Base-by-base conservation (phyloP, 2,797 vertebrate genomes). In the Oryzias sinensis region DNA sequence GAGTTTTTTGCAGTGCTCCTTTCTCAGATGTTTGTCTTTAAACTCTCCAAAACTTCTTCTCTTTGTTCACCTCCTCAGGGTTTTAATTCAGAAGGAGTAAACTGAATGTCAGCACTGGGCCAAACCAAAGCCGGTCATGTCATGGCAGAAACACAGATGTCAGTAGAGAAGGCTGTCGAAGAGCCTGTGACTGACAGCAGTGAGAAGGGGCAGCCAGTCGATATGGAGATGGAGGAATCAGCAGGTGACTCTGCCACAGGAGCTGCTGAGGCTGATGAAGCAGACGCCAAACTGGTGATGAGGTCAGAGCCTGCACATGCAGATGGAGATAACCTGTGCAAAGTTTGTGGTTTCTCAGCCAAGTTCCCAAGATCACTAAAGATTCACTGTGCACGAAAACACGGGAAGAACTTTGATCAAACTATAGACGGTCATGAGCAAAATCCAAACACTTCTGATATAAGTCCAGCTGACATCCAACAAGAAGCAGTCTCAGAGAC, bases 291-390 rank as follows among this genome's bases (percentile, higher is more conserved):
- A 25, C 40, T 53, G 4, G 1, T 56, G 8, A 60, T 65, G 54
- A 69, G 14, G 40, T 48, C 43, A 55, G 59, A 63, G 45, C 41
- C 60, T 5, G 20, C 22, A 43, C 22, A 58, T 44, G 48, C 63
- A 58, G 60, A 77, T 14, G 60, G 43, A 16, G 71, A 65, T 37
- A 80, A 66, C 29, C 25, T 72, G 71, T 85, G 88, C 52, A 49
- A 82, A 1, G 45, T 77, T 37, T 91, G 90, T 40, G 70, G 84
- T 65, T 88, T 92, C 56, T 87, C 79, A 59, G 86, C 92, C 50
- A 84, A 88, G 78, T 91, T 80, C 62, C 82, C 87, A 33, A 86
- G 87, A 74, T 85, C 92, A 59, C 67, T 92, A 76, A 94, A 94
- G 84, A 92, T 87, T 76, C 91, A 92, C 43, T 59, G 62, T 17